Conservation (phyloP, 2,797 vertebrate genomes). For the Eutrigla gurnardus region DNA sequence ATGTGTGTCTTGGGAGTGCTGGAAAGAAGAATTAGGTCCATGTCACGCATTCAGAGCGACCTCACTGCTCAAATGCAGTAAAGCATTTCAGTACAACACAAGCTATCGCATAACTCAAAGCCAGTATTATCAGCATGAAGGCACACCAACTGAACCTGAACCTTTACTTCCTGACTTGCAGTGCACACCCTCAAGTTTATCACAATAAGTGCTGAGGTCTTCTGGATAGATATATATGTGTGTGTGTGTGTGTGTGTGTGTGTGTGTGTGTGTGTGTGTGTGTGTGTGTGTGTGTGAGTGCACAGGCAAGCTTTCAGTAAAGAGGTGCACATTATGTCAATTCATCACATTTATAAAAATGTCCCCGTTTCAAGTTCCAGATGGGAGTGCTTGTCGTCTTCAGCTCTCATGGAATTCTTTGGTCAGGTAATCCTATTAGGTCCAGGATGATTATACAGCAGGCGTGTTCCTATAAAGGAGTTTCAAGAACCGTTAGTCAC, state of each 20-base stretch:
- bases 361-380: not conserved
- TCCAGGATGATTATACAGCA: constrained; percentile 35
- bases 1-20: constrained; percentile 33
- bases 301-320: not conserved
- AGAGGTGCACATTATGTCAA: not conserved
- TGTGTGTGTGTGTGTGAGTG: too few relatives aligned
- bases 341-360: not conserved
- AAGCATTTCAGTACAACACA: constrained; percentile 41
- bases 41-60: constrained; percentile 46
- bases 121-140: constrained; percentile 23
- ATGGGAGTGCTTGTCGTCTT: constrained; percentile 23
- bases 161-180: constrained; percentile 27
- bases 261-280: too few relatives aligned
- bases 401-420: constrained; percentile 35
- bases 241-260: too few relatives aligned
- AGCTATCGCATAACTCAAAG: constrained; percentile 40
- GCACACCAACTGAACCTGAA: constrained; percentile 4
- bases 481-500: constrained; percentile 26
- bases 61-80: constrained; percentile 16
- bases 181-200: not conserved
- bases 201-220: not conserved
- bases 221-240: too few relatives aligned
- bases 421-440: constrained; percentile 42
- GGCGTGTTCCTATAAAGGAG: constrained; percentile 20
- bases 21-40: constrained; percentile 32